phyloP scores from a whole-genome alignment of 2,888 invertebrate species.

The Drosophila kuntzei region DNA sequence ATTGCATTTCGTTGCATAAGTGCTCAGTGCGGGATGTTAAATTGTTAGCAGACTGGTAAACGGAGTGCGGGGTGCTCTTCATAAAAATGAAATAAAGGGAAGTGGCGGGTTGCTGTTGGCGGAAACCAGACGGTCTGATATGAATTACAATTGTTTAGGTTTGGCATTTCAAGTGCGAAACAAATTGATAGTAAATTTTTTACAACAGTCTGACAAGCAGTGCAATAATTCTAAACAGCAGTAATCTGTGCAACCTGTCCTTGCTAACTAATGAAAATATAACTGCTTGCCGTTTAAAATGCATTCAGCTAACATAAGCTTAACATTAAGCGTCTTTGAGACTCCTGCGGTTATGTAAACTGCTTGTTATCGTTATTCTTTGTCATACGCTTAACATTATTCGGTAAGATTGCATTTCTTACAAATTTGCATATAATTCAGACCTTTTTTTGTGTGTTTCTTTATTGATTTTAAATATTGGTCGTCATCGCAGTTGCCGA shows the following conservation, averaged over 20 bases:
- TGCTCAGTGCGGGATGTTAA: constrained; percentile 33
- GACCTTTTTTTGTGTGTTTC: constrained; percentile 39
- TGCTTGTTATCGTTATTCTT: constrained; percentile 10
- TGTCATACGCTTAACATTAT: constrained; percentile 3
- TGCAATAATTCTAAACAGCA: not conserved
- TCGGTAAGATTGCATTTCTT: constrained; percentile 15
- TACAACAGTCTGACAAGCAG: not conserved
- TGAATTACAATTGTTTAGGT: constrained; percentile 65
- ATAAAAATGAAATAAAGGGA: not conserved
- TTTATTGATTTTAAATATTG: constrained; percentile 74
- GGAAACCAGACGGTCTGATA: constrained; percentile 58
- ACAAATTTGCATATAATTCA: constrained; percentile 14
- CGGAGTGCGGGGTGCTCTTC: constrained; percentile 20
- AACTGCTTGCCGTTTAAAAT: not conserved
- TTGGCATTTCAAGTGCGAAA: constrained; percentile 44
- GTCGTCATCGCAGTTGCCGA: constrained; percentile 15
- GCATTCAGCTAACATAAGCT: not conserved
- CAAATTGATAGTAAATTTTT: constrained; percentile 25
- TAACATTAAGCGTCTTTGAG: not conserved
- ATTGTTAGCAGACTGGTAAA: constrained; percentile 38
- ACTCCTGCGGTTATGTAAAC: constrained; percentile 8
- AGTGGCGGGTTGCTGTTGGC: not conserved
- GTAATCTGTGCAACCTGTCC: not conserved
- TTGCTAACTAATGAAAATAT: not conserved
- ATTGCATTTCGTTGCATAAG: constrained; percentile 62